Evolutionary conservation across 2,888 invertebrate genomes (phyloP), one percentile per base, ranked within the genome.

Genomic region (Zootermopsis nevadensis): DNA sequence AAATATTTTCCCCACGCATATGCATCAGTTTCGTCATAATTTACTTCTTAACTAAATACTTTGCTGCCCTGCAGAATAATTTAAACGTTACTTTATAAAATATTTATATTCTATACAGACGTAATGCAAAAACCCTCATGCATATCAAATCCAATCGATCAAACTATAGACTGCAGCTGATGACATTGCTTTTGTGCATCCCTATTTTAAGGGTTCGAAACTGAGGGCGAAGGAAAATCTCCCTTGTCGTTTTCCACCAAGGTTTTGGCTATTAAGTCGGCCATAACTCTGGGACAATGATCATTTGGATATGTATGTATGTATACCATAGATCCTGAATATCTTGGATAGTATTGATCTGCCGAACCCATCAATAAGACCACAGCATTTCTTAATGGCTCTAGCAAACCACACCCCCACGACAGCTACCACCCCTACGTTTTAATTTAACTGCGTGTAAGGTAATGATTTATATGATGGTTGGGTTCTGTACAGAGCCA

Each of bases 251-350:
- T 81, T 72, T 53, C 83, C 81, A 77, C 72, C 80, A 72, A 79
- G 79, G 83, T 83, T 83, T 83, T 83, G 80, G 67, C 83, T 83
- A 83, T 80, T 81, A 83, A 83, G 77, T 48, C 81, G 81, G 69
- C 76, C 83, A 81, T 83, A 81, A 83, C 77, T 83, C 77, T 67
- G 48, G 33, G 42, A 76, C 83, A 81, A 81, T 77, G 81, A 83
- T 80, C 66, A 42, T 60, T 35, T 0, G 30, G 22, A 22, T 38
- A 22, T 22, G 19, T 69, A 69, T 69, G 33, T 48, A 15, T n/a
- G 48, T 15, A 48, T 48, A 69, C 27, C 31, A 15, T 19, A 74
- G 38, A 38, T 74, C n/a, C 74, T n/a, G 38, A 74, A 74, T 74
- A 74, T 74, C 74, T 74, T 74, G 33, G n/a, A 35, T 27, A 35